Evolutionary conservation across 2,888 invertebrate genomes (phyloP).

Genomic region (Aphidius colemani): DNA sequence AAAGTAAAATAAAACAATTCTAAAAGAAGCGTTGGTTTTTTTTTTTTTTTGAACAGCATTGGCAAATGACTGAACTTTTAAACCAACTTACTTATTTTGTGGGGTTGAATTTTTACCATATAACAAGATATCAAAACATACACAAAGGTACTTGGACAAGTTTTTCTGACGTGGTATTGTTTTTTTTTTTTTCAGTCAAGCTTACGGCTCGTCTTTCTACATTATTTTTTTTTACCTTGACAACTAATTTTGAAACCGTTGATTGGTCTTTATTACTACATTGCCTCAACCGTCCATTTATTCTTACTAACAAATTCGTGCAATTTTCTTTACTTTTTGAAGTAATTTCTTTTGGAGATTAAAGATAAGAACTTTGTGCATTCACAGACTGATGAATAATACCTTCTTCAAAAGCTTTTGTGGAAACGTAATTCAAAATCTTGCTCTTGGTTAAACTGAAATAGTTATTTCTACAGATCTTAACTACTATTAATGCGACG

Average conservation of each 20-base stretch:
- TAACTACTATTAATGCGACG: too few relatives aligned
- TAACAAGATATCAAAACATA: slow-evolving; percentile 21
- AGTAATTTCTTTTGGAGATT: too few relatives aligned
- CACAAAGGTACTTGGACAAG: slow-evolving; percentile 22
- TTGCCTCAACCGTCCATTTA: too few relatives aligned
- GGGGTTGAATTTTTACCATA: not conserved
- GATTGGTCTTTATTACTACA: not conserved
- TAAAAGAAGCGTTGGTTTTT: slow-evolving; percentile 13
- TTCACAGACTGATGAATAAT: too few relatives aligned
- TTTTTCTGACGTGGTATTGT: slow-evolving; percentile 8
- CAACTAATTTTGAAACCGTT: slow-evolving; percentile 4
- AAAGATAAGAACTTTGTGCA: too few relatives aligned
- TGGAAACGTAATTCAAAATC: too few relatives aligned
- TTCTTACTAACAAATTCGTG: too few relatives aligned
- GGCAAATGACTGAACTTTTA: slow-evolving; percentile 36
- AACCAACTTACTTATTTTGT: slow-evolving; percentile 5
- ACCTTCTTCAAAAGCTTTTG: too few relatives aligned
- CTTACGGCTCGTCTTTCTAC: not conserved
- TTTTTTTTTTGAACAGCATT: slow-evolving; percentile 24
- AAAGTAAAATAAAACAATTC: slow-evolving; percentile 26
- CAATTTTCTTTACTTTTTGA: too few relatives aligned
- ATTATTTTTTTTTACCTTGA: not conserved
- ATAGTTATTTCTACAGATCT: too few relatives aligned
- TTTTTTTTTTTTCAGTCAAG: not conserved
- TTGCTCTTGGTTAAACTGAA: too few relatives aligned